Base-by-base conservation (phyloP, 1,140 invertebrate genomes). In the Lanistes nyassanus region DNA sequence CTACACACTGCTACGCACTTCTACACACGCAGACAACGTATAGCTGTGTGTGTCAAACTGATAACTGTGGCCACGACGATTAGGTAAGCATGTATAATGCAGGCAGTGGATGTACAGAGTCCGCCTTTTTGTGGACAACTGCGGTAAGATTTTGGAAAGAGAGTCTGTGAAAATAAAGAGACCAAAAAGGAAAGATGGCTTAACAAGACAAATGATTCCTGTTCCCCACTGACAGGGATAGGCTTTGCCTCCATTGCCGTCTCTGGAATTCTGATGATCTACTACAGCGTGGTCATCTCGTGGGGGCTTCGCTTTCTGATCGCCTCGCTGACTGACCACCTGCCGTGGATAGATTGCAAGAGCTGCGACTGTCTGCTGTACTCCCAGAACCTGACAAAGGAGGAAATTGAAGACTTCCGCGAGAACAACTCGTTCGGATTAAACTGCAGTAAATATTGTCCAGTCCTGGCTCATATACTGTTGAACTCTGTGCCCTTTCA, bases 161-260 rank as follows among this genome's bases (percentile, higher is more conserved):
- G 34, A 29, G 1, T 29, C 37, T 34, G 26, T 9, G 21, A n/a
- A 65, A 65, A 13, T 36, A 34, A 34, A 65, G 19, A 29, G 31
- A 0, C 26, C 26, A 65, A 34, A 3, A 65, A 65, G 3, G 37
- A 3, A 34, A 6, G 34, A 65, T 3, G n/a, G 19, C 42, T 47
- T 47, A 47, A 2, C 9, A 6, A 6, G 19, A 6, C 1, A 47
- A 2, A 13, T 2, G 9, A 6, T 47, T 34, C 21, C 19, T 66
- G 21, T 66, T 23, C 19, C 34, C 26, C 3, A 7, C 23, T 23
- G 7, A 67, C 80, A 94, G 94, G 95, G 23, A 91, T 94, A 16
- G 95, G 94, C 0, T 93, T 92, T 87, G 93, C 93, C 2, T 94
- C 94, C 88, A 90, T 94, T 69, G 68, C 86, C 1, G 76, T 89